Percentiles rank a stretch among this genome's conserved stretches.
Evolutionary conservation across 2,888 invertebrate species (phyloP).

Genomic region (Dyspetes luteomarginatus): DNA sequence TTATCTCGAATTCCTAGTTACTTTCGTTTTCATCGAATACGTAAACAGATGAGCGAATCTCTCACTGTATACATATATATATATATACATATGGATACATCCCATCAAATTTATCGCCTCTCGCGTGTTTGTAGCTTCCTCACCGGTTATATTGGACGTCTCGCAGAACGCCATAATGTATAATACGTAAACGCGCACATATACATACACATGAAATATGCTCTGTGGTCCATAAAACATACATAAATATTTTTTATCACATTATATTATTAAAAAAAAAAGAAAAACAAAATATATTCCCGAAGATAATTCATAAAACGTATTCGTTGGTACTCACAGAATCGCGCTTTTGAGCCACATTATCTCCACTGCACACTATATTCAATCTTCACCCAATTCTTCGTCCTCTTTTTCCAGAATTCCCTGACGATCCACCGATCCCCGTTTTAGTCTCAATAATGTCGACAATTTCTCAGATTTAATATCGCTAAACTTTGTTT

Average conservation of each 20-base stretch:
- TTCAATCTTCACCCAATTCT: conserved; percentile 69
- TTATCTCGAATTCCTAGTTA: conserved; percentile 53
- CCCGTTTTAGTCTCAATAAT: neutral
- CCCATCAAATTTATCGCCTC: conserved; percentile 12
- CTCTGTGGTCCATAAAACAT: neutral
- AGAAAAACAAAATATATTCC: neutral
- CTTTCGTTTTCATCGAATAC: conserved; percentile 65
- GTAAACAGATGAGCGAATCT: conserved; percentile 62
- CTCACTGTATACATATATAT: conserved; percentile 1
- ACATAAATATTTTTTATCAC: neutral
- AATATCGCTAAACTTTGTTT: no score
- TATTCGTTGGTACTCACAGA: conserved; percentile 77
- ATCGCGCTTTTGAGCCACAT: conserved; percentile 79
- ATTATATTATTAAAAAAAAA: neutral
- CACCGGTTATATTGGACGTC: conserved; percentile 24
- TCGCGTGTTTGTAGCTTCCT: conserved; percentile 21
- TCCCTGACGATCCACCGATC: conserved; percentile 49
- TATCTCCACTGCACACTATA: conserved; percentile 76
- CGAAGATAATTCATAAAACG: neutral
- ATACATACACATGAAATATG: neutral
- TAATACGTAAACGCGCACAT: neutral
- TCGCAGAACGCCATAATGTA: conserved; percentile 10
- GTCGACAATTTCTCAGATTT: conserved; percentile 41
- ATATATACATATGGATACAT: no score
- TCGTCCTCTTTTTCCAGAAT: conserved; percentile 50